A percentile compares a stretch with the other conserved stretches of the same genome.
Conservation (phyloP, 1,140 invertebrate species). For the Drosophila repleta region DNA sequence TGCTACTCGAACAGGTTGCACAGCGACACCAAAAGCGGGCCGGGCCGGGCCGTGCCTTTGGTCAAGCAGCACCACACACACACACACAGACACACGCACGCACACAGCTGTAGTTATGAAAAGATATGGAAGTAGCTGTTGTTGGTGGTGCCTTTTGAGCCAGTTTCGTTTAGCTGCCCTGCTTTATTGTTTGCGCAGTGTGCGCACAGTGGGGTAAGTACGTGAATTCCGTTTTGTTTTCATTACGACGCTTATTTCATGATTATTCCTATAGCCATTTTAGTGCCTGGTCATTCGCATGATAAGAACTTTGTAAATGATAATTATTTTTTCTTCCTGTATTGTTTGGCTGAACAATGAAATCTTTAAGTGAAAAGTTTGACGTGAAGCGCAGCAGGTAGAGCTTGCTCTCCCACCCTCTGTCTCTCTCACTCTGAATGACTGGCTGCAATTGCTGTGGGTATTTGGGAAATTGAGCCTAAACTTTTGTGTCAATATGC, state of each 20-base stretch:
- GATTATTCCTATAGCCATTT: constrained; percentile 13
- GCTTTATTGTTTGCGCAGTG: constrained; percentile 26
- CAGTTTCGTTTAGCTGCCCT: constrained; percentile 40
- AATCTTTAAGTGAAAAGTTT: constrained; percentile 6
- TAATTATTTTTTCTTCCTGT: constrained; percentile 37
- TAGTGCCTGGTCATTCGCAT: constrained; percentile 33
- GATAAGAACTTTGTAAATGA: constrained; percentile 46
- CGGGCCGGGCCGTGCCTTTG: constrained; percentile 19
- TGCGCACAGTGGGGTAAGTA: constrained; percentile 24
- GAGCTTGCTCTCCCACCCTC: background rate
- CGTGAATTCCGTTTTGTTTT: constrained; percentile 60
- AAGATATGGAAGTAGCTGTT: constrained; percentile 10
- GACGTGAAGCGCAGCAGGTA: background rate
- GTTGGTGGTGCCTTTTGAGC: constrained; percentile 18
- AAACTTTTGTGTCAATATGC: constrained; percentile 24
- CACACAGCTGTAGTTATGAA: constrained; percentile 12
- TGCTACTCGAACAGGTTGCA: constrained; percentile 56
- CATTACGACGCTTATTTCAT: constrained; percentile 42
- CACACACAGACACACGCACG: background rate
- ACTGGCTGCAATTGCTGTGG: constrained; percentile 5
- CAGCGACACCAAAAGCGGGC: constrained; percentile 44
- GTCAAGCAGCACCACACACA: constrained; percentile 39
- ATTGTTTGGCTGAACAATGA: constrained; percentile 47
- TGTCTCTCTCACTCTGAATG: background rate
- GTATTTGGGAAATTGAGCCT: no score